Base-by-base conservation (phyloP, 2,888 invertebrate genomes). In the Zele albiditarsus region DNA sequence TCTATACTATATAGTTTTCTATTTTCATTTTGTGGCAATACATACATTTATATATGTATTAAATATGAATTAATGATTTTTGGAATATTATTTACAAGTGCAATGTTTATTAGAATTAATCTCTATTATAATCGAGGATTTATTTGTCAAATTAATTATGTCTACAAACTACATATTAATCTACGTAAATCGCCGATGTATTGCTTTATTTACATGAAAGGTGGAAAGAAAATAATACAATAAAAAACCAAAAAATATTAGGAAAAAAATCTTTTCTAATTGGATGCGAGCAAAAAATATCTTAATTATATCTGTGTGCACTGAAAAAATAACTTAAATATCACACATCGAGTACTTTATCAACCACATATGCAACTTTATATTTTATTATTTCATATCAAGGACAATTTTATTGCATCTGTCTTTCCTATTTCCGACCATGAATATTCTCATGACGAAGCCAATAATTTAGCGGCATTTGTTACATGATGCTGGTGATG, bases 401-500 rank as follows among this genome's bases (percentile, higher is more conserved):
- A 53, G 20, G 53, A 53, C 20, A 23, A 20, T 20, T 53, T 46
- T 4, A 53, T 53, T 23, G 53, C 53, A 2, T 53, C 3, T 23
- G 2, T 16, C 3, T 46, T 53, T 23, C n/a, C 20, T 23, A 53
- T 23, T 23, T n/a, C n/a, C 8, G 8, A 0, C 5, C n/a, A 23
- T 20, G 20, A 6, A 53, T 53, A 23, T 49, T 70, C 31, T 28
- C 94, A 95, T 89, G 95, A 95, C 74, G 95, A 95, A 14, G 95
- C 95, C 93, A 96, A 94, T 79, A 95, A 91, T 88, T 95, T 95
- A 74, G 95, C 95, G 76, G 95, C 94, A 78, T 95, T 95, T 57
- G 95, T 95, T 79, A 95, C 95, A 90, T 95, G 95, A 86, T 95
- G 95, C 88, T 95, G 95, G 90, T 95, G 95, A 86, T 95, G 94